Evolutionary conservation across 2,888 invertebrate genomes (phyloP), one percentile per base, ranked within the genome.

Genomic region (Athripsodes cinereus): DNA sequence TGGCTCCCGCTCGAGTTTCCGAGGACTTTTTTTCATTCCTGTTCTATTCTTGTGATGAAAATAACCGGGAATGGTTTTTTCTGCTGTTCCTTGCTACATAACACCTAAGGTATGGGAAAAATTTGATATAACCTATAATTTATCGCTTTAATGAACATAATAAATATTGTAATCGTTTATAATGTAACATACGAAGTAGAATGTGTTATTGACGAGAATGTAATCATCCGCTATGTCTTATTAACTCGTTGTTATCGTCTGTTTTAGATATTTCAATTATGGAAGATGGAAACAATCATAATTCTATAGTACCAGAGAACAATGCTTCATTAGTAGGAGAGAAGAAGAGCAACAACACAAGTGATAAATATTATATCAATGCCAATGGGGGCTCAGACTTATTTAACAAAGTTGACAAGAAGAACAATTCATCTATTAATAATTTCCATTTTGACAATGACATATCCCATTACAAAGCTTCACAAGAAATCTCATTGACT

Each of bases 231-330:
- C n/a, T n/a, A n/a, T n/a, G n/a, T n/a, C n/a, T n/a, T 26, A 6
- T 6, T 26, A 26, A 26, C 5, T 26, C 26, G 26, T 3, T 26
- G 26, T 10, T 26, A 3, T n/a, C n/a, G n/a, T 47, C 16, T 47
- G 10, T 47, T 21, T 19, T 47, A 47, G 47, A 47, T 18, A 10
- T 47, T n/a, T 76, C 78, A 78, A 77, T 73, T 78, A 79, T 79
- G 79, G 79, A 79, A 74, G 78, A 78, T 78, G 76, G 78, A 76
- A 78, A 76, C 73, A 68, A 70, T 69, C 68, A 52, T 19, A 57
- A 55, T 40, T 40, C 13, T 3, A 40, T 13, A 40, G 13, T n/a
- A 40, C 40, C 16, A 8, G 40, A 40, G 40, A 40, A 13, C 13
- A 13, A 40, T 3, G 13, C 40, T 8, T 5, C 40, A n/a, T 5